Percentiles rank a stretch among this genome's conserved stretches.
phyloP scores from a whole-genome alignment of 2,797 vertebrate genomes.

The Macropus fuliginosus region DNA sequence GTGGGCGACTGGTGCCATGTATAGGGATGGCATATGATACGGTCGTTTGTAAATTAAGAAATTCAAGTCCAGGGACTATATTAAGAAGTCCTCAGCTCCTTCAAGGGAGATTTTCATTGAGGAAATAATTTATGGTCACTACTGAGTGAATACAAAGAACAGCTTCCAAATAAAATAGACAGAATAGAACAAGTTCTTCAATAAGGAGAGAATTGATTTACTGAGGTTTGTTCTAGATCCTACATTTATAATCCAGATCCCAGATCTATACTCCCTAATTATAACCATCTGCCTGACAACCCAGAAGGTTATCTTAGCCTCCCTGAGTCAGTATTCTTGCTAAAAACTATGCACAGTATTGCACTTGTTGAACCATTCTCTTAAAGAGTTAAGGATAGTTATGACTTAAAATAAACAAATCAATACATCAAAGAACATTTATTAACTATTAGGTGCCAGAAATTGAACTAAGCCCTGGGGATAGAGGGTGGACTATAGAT shows the following conservation, averaged over 20 bases:
- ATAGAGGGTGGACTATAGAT: neutral
- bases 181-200: neutral
- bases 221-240: neutral
- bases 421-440: neutral
- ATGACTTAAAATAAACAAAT: neutral
- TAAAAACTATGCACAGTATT: neutral
- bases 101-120: neutral
- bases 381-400: neutral
- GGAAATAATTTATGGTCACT: neutral
- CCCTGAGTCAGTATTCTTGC: neutral
- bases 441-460: neutral
- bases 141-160: neutral
- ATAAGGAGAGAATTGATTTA: neutral
- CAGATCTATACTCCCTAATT: neutral
- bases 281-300: neutral
- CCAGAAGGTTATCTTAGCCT: neutral
- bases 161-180: neutral
- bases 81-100: neutral
- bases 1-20: neutral
- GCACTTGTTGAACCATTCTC: neutral
- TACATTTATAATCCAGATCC: neutral
- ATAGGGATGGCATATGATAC: neutral
- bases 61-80: neutral
- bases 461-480: neutral
- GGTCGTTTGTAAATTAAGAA: slow-evolving; percentile 1